phyloP scores from a whole-genome alignment of 1,140 invertebrate species.

The Neodiprion pinetum region DNA sequence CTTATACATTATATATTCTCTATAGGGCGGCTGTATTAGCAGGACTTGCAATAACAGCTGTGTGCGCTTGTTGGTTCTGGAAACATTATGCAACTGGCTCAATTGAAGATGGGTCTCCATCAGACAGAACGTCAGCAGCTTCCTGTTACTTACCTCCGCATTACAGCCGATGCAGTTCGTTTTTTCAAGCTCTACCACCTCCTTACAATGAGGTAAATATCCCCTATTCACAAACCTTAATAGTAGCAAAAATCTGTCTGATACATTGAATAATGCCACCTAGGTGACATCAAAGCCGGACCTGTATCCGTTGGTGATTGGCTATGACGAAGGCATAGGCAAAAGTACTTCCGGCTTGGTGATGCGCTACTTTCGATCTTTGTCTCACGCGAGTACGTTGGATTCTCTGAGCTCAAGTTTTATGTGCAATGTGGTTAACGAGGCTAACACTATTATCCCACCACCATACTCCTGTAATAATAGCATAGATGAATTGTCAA shows the following conservation, averaged over 20 bases:
- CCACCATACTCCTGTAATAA: conserved; percentile 82
- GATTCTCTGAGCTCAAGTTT: conserved; percentile 85
- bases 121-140: conserved; percentile 75
- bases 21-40: conserved; percentile 69
- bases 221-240: conserved; percentile 26
- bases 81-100: conserved; percentile 58
- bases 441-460: conserved; percentile 80
- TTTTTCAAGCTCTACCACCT: conserved; percentile 76
- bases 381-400: conserved; percentile 81
- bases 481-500: conserved; percentile 71
- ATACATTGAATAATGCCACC: conserved; percentile 15
- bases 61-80: conserved; percentile 74
- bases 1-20: conserved; percentile 22
- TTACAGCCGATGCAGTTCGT: conserved; percentile 80
- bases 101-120: conserved; percentile 61
- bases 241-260: conserved; percentile 1
- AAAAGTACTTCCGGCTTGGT: conserved; percentile 78
- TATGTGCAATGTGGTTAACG: conserved; percentile 80
- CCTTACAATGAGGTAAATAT: conserved; percentile 80
- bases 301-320: conserved; percentile 82
- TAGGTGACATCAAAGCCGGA: conserved; percentile 86
- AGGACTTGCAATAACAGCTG: conserved; percentile 64
- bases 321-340: conserved; percentile 73
- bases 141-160: conserved; percentile 80
- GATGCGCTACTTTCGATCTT: conserved; percentile 81